These are phyloP conservation scores for Nomada ferruginata DNA, from an alignment of 2,888 invertebrate genomes.

Conservation along the genomic window DNA sequence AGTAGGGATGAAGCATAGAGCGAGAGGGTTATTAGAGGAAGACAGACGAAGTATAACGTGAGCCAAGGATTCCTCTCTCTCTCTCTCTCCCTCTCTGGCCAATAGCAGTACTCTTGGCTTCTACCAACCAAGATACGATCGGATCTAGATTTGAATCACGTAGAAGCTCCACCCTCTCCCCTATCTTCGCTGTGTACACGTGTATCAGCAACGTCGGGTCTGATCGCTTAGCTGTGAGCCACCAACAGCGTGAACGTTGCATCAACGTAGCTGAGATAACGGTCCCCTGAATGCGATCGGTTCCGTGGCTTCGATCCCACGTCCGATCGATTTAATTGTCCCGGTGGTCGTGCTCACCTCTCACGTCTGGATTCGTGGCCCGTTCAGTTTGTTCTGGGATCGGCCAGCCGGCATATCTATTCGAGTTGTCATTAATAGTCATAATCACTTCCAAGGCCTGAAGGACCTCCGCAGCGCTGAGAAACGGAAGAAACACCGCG, in stretches of 20 bases:
- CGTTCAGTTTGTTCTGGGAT: not conserved
- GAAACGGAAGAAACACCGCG: too few species aligned
- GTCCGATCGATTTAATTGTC: slow-evolving; percentile 30
- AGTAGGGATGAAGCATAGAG: not conserved
- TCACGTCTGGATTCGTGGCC: too few species aligned
- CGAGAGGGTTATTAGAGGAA: not conserved
- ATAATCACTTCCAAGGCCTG: too few species aligned
- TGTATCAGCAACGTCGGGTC: slow-evolving; percentile 37
- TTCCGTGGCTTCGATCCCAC: not conserved
- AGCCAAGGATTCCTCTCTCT: slow-evolving; percentile 68
- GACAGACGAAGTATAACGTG: slow-evolving; percentile 55
- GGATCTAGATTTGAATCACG: slow-evolving; percentile 83
- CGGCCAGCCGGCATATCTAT: too few species aligned
- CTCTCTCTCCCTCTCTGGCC: slow-evolving; percentile 48
- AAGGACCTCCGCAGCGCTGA: too few species aligned
- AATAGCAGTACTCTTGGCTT: slow-evolving; percentile 74
- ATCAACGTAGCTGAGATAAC: slow-evolving; percentile 31
- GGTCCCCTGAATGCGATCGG: slow-evolving; percentile 9
- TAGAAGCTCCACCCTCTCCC: slow-evolving; percentile 65
- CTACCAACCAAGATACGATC: slow-evolving; percentile 75
- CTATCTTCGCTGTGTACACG: slow-evolving; percentile 39
- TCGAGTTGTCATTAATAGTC: too few species aligned
- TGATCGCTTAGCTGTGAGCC: slow-evolving; percentile 44
- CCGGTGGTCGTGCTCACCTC: not conserved
- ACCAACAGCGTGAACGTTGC: slow-evolving; percentile 31